Conservation (phyloP, 2,888 invertebrate species). For the Ethmia dodecea region DNA sequence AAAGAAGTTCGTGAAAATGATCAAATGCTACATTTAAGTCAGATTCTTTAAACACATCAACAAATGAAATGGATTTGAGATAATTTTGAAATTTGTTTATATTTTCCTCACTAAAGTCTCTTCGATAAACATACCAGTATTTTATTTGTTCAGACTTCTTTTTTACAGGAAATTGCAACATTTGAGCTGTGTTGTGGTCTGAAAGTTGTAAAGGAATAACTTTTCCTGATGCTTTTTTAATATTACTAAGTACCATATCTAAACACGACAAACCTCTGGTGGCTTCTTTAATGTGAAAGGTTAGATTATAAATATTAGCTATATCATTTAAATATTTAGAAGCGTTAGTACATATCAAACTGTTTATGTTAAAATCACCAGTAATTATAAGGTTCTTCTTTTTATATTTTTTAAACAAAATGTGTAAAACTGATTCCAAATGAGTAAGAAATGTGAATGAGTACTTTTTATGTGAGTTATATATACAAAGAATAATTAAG, state of each 20-base stretch:
- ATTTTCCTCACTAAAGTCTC: background rate
- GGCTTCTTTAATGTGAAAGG: background rate
- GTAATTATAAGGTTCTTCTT: background rate
- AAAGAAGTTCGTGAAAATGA: background rate
- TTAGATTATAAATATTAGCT: background rate
- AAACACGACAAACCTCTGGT: background rate
- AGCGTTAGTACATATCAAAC: background rate
- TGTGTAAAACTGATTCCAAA: background rate
- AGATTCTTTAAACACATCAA: background rate
- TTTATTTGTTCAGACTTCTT: background rate
- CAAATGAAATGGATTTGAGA: background rate
- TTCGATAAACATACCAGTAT: background rate
- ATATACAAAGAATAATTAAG: background rate
- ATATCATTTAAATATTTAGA: background rate
- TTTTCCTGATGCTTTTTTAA: too few species aligned
- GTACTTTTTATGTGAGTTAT: background rate
- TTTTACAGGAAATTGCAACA: background rate
- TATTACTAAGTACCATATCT: background rate
- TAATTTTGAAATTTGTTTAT: background rate
- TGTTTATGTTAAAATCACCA: background rate
- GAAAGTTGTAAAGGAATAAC: background rate
- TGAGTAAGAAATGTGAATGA: background rate
- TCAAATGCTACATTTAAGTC: background rate
- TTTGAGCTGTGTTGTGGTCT: background rate
- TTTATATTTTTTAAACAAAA: background rate